phyloP scores from a whole-genome alignment of 2,113 vertebrate species.

The Anguilla japonica region DNA sequence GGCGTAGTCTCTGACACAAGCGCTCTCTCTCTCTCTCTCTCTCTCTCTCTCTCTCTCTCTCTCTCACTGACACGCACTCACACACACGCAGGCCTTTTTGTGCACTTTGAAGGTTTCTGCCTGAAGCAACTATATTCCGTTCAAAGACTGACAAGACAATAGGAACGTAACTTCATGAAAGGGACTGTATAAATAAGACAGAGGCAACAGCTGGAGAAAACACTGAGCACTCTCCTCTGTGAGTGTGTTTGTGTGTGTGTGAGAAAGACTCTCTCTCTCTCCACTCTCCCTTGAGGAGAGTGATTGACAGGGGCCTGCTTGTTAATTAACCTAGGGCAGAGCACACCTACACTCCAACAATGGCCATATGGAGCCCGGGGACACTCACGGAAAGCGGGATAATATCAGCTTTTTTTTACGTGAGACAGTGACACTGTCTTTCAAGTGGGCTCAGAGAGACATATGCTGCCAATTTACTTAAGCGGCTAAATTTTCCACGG shows the following conservation, averaged over 20 bases:
- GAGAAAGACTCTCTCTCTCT: background rate
- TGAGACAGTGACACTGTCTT: background rate
- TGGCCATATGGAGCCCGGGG: background rate
- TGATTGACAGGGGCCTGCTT: background rate
- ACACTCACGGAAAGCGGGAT: background rate
- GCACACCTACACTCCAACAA: background rate
- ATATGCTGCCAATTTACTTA: background rate
- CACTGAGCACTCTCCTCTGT: background rate
- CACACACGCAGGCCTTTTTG: background rate
- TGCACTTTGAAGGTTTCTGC: background rate
- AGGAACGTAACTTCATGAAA: background rate
- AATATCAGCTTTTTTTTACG: background rate
- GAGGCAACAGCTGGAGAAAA: background rate
- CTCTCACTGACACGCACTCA: background rate
- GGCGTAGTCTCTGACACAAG: background rate
- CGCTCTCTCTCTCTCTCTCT: background rate
- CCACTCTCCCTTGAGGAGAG: background rate
- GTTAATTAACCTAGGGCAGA: background rate
- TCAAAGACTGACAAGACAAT: background rate
- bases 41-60: background rate
- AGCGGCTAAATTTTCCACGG: background rate
- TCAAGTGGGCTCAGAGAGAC: background rate
- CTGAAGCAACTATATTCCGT: background rate
- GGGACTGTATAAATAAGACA: background rate
- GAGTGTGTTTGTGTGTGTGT: background rate